Conservation (phyloP, 2,888 invertebrate species). For the Mimas tiliae region DNA sequence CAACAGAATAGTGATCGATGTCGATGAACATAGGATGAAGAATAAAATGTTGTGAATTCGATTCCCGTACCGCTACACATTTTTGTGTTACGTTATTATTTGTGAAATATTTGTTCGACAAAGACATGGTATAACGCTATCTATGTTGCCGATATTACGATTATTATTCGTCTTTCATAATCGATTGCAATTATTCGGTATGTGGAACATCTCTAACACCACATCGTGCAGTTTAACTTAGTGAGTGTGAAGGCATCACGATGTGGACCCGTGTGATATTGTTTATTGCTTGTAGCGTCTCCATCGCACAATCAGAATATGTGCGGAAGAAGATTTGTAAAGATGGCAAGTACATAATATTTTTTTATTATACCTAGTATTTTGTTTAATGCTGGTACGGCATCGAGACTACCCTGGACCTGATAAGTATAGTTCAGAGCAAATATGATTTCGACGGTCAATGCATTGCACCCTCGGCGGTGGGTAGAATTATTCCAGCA, state of each 20-base stretch:
- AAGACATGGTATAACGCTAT: background rate
- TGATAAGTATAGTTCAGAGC: no score
- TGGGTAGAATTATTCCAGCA: no score
- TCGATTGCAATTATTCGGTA: constrained; percentile 2
- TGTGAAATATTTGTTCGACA: no score
- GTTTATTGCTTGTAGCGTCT: constrained; percentile 36
- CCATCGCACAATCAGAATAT: constrained; percentile 45
- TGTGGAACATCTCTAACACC: background rate
- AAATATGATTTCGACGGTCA: no score
- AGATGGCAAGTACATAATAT: constrained; percentile 52
- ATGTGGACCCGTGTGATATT: constrained; percentile 36
- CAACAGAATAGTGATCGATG: no score
- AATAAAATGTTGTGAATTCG: no score
- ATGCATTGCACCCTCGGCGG: no score
- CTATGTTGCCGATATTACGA: background rate
- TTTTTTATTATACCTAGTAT: background rate
- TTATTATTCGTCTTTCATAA: background rate
- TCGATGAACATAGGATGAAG: no score
- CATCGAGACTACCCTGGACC: no score
- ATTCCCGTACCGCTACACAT: no score
- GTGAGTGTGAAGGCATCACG: constrained; percentile 16
- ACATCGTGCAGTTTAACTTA: constrained; percentile 15
- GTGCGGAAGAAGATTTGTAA: constrained; percentile 62
- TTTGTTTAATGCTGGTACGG: no score
- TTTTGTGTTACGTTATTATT: no score